Percentiles rank a stretch among this genome's conserved stretches.
These are phyloP conservation scores for Alosa sapidissima DNA, from an alignment of 2,797 vertebrate genomes.

Conservation along the genomic window DNA sequence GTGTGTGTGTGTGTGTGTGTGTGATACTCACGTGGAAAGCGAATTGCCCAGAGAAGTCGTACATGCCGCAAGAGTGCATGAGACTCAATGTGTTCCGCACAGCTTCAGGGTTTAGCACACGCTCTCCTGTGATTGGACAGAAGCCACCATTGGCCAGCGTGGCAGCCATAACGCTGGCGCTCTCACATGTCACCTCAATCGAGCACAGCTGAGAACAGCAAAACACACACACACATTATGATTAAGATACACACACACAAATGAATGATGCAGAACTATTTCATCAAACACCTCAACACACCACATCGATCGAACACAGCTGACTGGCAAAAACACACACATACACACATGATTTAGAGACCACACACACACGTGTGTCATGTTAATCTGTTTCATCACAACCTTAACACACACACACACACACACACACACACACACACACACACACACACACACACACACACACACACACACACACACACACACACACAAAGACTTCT, in stretches of 20 bases:
- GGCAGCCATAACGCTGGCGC: constrained; percentile 96
- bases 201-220: constrained; percentile 82
- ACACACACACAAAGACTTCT: too few relatives aligned
- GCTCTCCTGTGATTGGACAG: constrained; percentile 97
- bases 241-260: neutral
- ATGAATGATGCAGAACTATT: too few relatives aligned
- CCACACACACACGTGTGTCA: neutral
- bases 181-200: constrained; percentile 96
- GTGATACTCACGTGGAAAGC: constrained; percentile 92
- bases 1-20: neutral
- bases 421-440: too few relatives aligned
- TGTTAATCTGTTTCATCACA: too few relatives aligned
- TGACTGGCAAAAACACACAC: neutral
- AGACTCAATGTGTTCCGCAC: constrained; percentile 94
- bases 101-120: constrained; percentile 91
- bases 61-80: constrained; percentile 99
- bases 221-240: neutral
- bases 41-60: constrained; percentile 97
- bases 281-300: neutral
- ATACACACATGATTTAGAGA: neutral
- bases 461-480: too few relatives aligned
- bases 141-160: constrained; percentile 96
- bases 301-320: neutral
- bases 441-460: too few relatives aligned
- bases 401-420: too few relatives aligned